Evolutionary conservation across 2,113 vertebrate species (phyloP).

Genomic region (Ochotona princeps): DNA sequence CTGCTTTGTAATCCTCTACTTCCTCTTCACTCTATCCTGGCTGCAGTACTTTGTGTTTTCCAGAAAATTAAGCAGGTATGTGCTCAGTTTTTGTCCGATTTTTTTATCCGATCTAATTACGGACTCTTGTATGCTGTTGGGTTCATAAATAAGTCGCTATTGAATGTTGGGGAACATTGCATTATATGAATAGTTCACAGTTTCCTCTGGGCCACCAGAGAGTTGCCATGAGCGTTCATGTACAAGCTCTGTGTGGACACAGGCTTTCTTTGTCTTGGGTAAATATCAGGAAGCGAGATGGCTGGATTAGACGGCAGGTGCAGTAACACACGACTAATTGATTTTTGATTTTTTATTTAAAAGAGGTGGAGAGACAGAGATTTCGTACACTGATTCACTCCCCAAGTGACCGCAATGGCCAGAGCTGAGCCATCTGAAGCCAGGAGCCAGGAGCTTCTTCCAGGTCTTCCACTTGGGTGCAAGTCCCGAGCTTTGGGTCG

Average conservation of each 20-base stretch:
- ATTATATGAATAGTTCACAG: background rate
- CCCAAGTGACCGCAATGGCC: too few relatives aligned
- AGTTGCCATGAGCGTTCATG: background rate
- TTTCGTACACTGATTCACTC: too few relatives aligned
- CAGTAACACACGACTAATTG: background rate
- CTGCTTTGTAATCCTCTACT: background rate
- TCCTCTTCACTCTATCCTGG: background rate
- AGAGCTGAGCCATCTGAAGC: too few relatives aligned
- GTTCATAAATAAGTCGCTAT: background rate
- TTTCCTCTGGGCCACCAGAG: background rate
- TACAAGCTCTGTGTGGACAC: background rate
- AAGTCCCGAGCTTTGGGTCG: too few relatives aligned
- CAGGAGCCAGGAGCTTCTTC: too few relatives aligned
- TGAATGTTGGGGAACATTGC: background rate
- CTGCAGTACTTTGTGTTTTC: background rate
- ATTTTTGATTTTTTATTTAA: too few relatives aligned
- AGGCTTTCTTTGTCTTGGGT: constrained; percentile 21
- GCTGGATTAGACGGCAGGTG: background rate
- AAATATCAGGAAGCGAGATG: background rate
- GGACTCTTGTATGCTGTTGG: background rate
- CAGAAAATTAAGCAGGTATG: background rate
- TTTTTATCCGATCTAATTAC: constrained; percentile 1
- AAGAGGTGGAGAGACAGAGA: too few relatives aligned
- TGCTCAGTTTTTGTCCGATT: background rate
- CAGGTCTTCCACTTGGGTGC: too few relatives aligned